Base-by-base conservation (phyloP, 2,888 invertebrate species). In the Cosmia pyralina region DNA sequence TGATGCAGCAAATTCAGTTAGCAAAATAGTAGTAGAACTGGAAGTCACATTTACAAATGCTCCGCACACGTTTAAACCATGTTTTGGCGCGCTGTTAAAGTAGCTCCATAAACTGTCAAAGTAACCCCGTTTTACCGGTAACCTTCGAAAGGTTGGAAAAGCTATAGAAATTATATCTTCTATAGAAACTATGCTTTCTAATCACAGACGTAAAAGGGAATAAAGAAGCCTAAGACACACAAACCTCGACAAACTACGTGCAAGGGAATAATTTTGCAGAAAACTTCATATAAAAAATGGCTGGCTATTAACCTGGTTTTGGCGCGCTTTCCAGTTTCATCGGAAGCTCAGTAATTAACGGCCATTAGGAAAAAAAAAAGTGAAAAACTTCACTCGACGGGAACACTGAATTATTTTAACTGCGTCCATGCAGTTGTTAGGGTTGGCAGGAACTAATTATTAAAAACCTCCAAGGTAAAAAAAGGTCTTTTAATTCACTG, bases 231-330 rank as follows among this genome's bases (percentile, higher is more conserved):
- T 22, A 28, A 62, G 60, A 5, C 77, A 68, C 19, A 76, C 55
- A 76, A 57, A 69, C 57, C 41, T 22, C 70, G 11, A 66, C 69
- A 28, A 38, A 79, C 44, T 38, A 80, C 72, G 0, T 69, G 72
- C 44, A 83, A 58, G 80, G 79, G 65, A 66, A 72, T 69, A 11
- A 66, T 72, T 68, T 83, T 80, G 62, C 83, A 69, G 80, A 79
- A 77, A 83, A 81, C 68, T 77, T 75, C 65, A 79, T 84, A 88
- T 84, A 88, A 88, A 87, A 84, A 79, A 76, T 69, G 63, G 11
- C 19, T 60, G 15, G 28, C 88, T 87, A 89, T 91, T 90, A 91
- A 89, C 90, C 89, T 85, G 80, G 83, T 77, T 86, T 79, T 66
- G 69, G 77, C 63, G 59, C 69, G 77, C 84, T 87, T 86, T 87